Percentiles rank a stretch among this genome's conserved stretches.
These are phyloP conservation scores for Tiliacea citrago DNA, from an alignment of 2,888 invertebrate species.

Conservation along the genomic window DNA sequence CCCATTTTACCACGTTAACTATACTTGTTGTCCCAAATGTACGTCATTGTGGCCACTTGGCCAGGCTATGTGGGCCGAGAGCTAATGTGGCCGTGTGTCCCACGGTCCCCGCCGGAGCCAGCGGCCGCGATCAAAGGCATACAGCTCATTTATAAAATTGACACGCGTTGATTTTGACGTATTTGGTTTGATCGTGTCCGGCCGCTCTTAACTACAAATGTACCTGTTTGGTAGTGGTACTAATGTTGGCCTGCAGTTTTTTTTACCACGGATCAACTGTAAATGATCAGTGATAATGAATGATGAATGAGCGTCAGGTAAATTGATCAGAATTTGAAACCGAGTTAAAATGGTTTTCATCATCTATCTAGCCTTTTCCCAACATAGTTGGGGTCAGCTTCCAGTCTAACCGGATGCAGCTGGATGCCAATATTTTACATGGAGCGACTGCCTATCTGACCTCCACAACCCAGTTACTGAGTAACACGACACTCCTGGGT, in stretches of 20 bases:
- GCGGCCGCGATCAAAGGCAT: constrained; percentile 78
- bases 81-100: constrained; percentile 63
- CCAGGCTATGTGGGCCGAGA: constrained; percentile 48
- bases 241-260: constrained; percentile 40
- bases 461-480: too few relatives aligned
- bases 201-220: constrained; percentile 50
- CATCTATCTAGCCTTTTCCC: too few relatives aligned
- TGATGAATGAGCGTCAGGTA: constrained; percentile 29
- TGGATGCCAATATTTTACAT: too few relatives aligned
- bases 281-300: constrained; percentile 41
- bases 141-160: constrained; percentile 84
- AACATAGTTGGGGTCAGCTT: too few relatives aligned
- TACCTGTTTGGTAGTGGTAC: constrained; percentile 37
- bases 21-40: constrained; percentile 51
- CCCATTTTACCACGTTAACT: constrained; percentile 49
- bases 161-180: constrained; percentile 81
- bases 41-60: constrained; percentile 48
- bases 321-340: constrained; percentile 39
- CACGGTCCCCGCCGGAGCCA: constrained; percentile 72
- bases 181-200: constrained; percentile 69
- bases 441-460: too few relatives aligned
- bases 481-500: too few relatives aligned
- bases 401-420: too few relatives aligned
- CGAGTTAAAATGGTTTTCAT: too few relatives aligned
- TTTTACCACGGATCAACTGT: constrained; percentile 34